Percentiles rank a stretch among this genome's conserved stretches.
These are phyloP conservation scores for Taenaris catops DNA, from an alignment of 2,888 invertebrate genomes.

Conservation along the genomic window DNA sequence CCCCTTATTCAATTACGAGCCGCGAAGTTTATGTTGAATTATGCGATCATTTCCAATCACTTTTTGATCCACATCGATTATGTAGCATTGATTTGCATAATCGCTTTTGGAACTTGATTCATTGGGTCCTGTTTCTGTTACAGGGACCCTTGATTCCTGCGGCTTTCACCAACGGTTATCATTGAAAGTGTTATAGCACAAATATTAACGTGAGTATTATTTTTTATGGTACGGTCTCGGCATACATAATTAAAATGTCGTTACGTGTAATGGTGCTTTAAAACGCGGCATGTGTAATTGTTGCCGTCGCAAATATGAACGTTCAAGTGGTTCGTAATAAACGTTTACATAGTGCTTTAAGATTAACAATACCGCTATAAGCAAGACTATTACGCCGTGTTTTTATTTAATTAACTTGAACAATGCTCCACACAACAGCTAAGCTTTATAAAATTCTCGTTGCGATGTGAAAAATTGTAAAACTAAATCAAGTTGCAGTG, in stretches of 20 bases:
- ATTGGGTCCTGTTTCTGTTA: slow-evolving; percentile 51
- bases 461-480: too few species aligned
- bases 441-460: slow-evolving; percentile 8
- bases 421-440: slow-evolving; percentile 6
- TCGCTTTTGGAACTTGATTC: neutral
- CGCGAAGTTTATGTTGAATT: slow-evolving; percentile 11
- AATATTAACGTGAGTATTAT: slow-evolving; percentile 76
- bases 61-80: too few species aligned
- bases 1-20: slow-evolving; percentile 62
- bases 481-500: too few species aligned
- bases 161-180: slow-evolving; percentile 99
- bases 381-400: slow-evolving; percentile 11
- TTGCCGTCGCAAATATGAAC: slow-evolving; percentile 43
- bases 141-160: slow-evolving; percentile 98
- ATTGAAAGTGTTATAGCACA: slow-evolving; percentile 86
- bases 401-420: slow-evolving; percentile 11
- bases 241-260: slow-evolving; percentile 57
- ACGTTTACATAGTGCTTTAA: slow-evolving; percentile 39
- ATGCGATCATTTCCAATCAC: too few species aligned
- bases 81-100: too few species aligned
- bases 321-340: slow-evolving; percentile 40
- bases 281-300: slow-evolving; percentile 48
- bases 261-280: slow-evolving; percentile 44
- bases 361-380: slow-evolving; percentile 14
- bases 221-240: slow-evolving; percentile 44